phyloP scores from a whole-genome alignment of 2,113 vertebrate genomes.

The Ctenomys sociabilis region DNA sequence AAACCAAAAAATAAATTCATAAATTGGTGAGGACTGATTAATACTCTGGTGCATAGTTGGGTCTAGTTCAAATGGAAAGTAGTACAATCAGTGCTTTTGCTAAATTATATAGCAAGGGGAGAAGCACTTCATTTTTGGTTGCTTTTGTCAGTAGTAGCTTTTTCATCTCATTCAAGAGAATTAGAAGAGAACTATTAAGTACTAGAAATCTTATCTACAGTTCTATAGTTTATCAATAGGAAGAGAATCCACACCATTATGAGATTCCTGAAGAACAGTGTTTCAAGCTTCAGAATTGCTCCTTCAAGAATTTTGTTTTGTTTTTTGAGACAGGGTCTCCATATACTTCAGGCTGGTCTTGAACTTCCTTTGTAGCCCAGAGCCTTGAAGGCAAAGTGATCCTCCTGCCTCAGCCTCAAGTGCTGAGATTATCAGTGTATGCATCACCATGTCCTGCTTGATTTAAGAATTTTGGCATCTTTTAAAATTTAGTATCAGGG shows the following conservation, averaged over 20 bases:
- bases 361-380: not conserved
- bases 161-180: not conserved
- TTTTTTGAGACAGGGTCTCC: not conserved
- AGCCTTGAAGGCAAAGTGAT: not conserved
- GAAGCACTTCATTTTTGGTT: not conserved
- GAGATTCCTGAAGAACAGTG: not conserved
- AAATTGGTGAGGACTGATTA: not conserved
- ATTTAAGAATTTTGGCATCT: not conserved
- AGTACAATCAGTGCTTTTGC: conserved; percentile 9
- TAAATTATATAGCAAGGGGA: not conserved
- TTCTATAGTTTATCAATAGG: not conserved
- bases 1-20: not conserved
- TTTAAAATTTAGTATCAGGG: conserved; percentile 38
- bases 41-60: not conserved
- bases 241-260: not conserved
- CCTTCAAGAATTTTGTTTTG: not conserved
- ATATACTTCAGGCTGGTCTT: not conserved
- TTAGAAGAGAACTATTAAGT: not conserved
- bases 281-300: not conserved
- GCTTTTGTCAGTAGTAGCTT: conserved; percentile 25
- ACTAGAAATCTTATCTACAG: not conserved
- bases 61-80: not conserved
- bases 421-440: not conserved
- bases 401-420: not conserved
- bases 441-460: not conserved